phyloP scores from a whole-genome alignment of 2,888 invertebrate species.

The Archips crataeganus region DNA sequence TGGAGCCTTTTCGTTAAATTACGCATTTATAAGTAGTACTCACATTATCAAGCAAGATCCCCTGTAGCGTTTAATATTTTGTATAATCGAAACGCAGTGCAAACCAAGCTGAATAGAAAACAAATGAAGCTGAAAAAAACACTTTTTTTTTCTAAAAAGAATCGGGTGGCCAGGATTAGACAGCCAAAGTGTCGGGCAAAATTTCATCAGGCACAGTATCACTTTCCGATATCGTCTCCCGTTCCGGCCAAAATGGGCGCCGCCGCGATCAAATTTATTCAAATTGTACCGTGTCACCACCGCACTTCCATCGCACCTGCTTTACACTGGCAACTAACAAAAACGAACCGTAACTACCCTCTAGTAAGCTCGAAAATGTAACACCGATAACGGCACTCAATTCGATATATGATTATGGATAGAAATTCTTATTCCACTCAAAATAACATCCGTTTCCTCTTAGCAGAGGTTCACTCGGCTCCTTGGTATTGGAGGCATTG shows the following conservation, averaged over 20 bases:
- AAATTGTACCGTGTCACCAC: slow-evolving; percentile 80
- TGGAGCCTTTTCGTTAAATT: no score
- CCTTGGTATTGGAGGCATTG: slow-evolving; percentile 29
- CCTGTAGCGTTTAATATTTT: no score
- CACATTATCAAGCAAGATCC: no score
- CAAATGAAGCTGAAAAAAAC: slow-evolving; percentile 2
- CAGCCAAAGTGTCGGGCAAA: slow-evolving; percentile 38
- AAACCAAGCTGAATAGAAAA: neutral
- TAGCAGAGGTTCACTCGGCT: slow-evolving; percentile 74
- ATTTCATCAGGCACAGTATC: slow-evolving; percentile 58
- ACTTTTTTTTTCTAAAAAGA: neutral
- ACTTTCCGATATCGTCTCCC: slow-evolving; percentile 73
- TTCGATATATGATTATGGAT: slow-evolving; percentile 75
- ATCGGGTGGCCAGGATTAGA: slow-evolving; percentile 36
- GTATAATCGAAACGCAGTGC: neutral
- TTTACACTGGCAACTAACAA: slow-evolving; percentile 50
- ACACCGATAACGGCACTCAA: slow-evolving; percentile 51
- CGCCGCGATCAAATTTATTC: slow-evolving; percentile 82
- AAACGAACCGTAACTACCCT: slow-evolving; percentile 47
- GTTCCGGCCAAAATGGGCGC: slow-evolving; percentile 59
- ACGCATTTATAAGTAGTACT: no score
- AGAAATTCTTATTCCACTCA: slow-evolving; percentile 82
- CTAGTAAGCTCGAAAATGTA: slow-evolving; percentile 51
- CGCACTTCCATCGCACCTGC: slow-evolving; percentile 71
- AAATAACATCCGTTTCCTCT: slow-evolving; percentile 82